phyloP scores from a whole-genome alignment of 2,113 vertebrate species.

The Rana temporaria region DNA sequence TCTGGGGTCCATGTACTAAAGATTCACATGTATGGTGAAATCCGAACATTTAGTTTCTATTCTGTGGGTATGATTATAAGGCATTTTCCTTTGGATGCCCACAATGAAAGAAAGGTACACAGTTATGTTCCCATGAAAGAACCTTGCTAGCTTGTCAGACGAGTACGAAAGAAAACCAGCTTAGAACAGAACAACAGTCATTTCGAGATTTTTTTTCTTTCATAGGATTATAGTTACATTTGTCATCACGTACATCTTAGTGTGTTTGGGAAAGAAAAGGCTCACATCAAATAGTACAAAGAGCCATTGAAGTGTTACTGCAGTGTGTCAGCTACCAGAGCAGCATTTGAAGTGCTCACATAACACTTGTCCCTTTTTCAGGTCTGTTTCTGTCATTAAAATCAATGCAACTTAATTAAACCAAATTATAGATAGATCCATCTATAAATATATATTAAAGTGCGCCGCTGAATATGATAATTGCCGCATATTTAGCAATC shows the following conservation, averaged over 20 bases:
- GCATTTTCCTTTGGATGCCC: no score
- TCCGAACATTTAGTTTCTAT: conserved; percentile 15
- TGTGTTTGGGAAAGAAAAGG: conserved; percentile 44
- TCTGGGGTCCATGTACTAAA: no score
- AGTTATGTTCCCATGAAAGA: conserved; percentile 14
- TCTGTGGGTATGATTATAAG: no score
- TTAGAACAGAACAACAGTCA: conserved; percentile 31
- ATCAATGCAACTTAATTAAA: conserved; percentile 90
- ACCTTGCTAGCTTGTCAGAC: neutral
- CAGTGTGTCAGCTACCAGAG: conserved; percentile 59
- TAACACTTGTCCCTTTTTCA: conserved; percentile 67
- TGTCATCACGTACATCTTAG: conserved; percentile 43
- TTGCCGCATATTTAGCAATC: conserved; percentile 86
- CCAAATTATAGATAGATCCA: conserved; percentile 88
- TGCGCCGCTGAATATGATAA: conserved; percentile 82
- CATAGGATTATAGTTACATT: conserved; percentile 46
- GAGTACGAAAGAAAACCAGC: conserved; percentile 23
- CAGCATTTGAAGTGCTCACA: conserved; percentile 60
- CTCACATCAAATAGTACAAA: conserved; percentile 7
- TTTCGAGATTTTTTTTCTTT: conserved; percentile 48
- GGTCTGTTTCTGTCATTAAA: conserved; percentile 79
- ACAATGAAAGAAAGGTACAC: neutral
- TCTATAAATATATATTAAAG: conserved; percentile 90
- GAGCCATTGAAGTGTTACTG: conserved; percentile 57
- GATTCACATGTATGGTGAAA: neutral